Percentiles rank a stretch among this genome's conserved stretches.
Conservation (phyloP, 35 echinoderm and acorn worm genomes). For the Nesometra sesokonis region DNA sequence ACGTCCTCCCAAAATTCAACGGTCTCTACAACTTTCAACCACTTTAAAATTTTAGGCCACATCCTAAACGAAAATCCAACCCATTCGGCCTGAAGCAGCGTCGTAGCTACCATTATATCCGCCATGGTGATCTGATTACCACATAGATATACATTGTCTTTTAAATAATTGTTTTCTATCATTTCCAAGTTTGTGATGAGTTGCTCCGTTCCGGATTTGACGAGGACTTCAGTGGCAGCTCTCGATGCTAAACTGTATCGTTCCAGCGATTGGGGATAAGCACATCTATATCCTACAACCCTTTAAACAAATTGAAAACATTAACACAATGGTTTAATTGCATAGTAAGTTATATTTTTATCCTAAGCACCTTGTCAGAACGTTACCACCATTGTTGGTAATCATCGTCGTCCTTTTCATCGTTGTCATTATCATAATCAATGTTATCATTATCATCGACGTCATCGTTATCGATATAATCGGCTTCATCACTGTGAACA, state of each 20-base stretch:
- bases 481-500: too few relatives aligned
- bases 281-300: slow-evolving; percentile 29
- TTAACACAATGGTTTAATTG: too few relatives aligned
- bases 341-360: too few relatives aligned
- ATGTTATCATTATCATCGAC: too few relatives aligned
- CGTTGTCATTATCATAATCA: too few relatives aligned
- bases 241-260: slow-evolving; percentile 25
- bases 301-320: slow-evolving; percentile 3
- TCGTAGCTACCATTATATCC: slow-evolving; percentile 30
- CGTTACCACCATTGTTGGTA: too few relatives aligned
- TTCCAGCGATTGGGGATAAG: slow-evolving; percentile 38
- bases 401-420: too few relatives aligned
- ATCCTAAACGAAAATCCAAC: slow-evolving; percentile 26
- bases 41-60: slow-evolving; percentile 32
- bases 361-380: too few relatives aligned
- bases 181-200: slow-evolving; percentile 17
- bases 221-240: slow-evolving; percentile 29
- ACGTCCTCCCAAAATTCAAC: slow-evolving; percentile 45
- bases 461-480: too few relatives aligned
- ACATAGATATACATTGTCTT: slow-evolving; percentile 4
- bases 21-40: slow-evolving; percentile 12
- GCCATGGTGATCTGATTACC: slow-evolving; percentile 20
- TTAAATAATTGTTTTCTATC: slow-evolving; percentile 27
- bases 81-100: slow-evolving; percentile 37
- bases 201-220: slow-evolving; percentile 35